Evolutionary conservation across 2,797 vertebrate genomes (phyloP).

Genomic region (Spinibarbus caldwelli): DNA sequence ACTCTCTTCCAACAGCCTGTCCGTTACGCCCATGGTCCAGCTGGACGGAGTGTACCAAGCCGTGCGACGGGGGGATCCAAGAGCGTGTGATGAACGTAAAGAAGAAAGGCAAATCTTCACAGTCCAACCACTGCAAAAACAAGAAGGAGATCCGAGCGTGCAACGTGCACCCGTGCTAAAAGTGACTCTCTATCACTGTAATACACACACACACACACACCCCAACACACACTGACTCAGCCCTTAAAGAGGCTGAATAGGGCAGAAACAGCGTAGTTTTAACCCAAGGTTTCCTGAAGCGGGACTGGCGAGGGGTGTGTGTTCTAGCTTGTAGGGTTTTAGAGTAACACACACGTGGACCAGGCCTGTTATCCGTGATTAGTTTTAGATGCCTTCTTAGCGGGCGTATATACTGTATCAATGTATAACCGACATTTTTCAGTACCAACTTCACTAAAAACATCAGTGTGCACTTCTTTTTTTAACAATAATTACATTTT

Average conservation of each 20-base stretch:
- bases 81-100: slow-evolving; percentile 87
- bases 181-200: slow-evolving; percentile 28
- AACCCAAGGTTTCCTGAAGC: slow-evolving; percentile 52
- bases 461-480: slow-evolving; percentile 13
- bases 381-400: slow-evolving; percentile 59
- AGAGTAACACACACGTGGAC: slow-evolving; percentile 49
- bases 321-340: slow-evolving; percentile 55
- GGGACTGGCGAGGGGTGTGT: slow-evolving; percentile 29
- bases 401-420: slow-evolving; percentile 64
- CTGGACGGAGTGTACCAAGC: slow-evolving; percentile 91
- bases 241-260: slow-evolving; percentile 67
- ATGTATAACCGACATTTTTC: slow-evolving; percentile 71
- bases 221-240: slow-evolving; percentile 19
- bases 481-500: slow-evolving; percentile 20
- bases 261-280: slow-evolving; percentile 64
- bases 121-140: slow-evolving; percentile 85
- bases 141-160: slow-evolving; percentile 92
- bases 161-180: slow-evolving; percentile 90
- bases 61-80: slow-evolving; percentile 91
- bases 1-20: slow-evolving; percentile 76
- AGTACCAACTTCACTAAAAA: slow-evolving; percentile 59
- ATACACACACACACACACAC: slow-evolving; percentile 22
- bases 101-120: slow-evolving; percentile 85
- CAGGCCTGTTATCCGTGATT: slow-evolving; percentile 54
- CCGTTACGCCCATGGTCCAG: slow-evolving; percentile 88